Percentiles rank a stretch among this genome's conserved stretches.
These are phyloP conservation scores for Pseudomyrmex dendroicus DNA, from an alignment of 1,140 invertebrate species.

Conservation along the genomic window DNA sequence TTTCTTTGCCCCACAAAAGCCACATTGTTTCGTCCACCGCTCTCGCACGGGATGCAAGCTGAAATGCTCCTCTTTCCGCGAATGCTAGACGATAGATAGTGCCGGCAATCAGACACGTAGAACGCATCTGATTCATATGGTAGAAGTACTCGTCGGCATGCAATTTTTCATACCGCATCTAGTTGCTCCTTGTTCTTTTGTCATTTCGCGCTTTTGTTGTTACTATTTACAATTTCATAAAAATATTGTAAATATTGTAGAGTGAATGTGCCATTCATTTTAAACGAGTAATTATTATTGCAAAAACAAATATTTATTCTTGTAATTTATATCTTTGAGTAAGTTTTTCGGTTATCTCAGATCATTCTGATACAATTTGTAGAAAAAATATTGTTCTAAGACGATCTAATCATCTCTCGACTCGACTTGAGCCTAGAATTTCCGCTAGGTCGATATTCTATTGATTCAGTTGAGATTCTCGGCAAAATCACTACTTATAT, in stretches of 20 bases:
- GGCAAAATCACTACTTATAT: too few species aligned
- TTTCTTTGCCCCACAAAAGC: slow-evolving; percentile 75
- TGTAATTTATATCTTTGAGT: too few species aligned
- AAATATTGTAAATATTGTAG: background rate
- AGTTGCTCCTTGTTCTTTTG: slow-evolving; percentile 63
- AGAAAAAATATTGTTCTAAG: too few species aligned
- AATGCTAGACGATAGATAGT: slow-evolving; percentile 52
- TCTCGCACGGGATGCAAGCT: slow-evolving; percentile 58
- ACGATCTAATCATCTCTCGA: too few species aligned
- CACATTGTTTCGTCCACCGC: slow-evolving; percentile 75
- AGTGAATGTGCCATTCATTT: too few species aligned
- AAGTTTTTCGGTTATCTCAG: too few species aligned
- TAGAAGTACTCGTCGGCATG: slow-evolving; percentile 51
- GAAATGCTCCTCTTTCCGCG: slow-evolving; percentile 66
- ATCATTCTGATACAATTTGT: too few species aligned
- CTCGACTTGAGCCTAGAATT: too few species aligned
- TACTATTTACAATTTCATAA: slow-evolving; percentile 65
- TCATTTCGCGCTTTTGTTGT: slow-evolving; percentile 59
- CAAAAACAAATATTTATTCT: too few species aligned
- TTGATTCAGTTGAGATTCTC: too few species aligned
- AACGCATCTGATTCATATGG: slow-evolving; percentile 49
- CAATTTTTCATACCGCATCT: slow-evolving; percentile 61
- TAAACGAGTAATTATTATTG: too few species aligned
- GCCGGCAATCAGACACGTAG: slow-evolving; percentile 44
- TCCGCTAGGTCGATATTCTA: too few species aligned